These are phyloP conservation scores for Salvelinus sp. DNA, from an alignment of 2,113 vertebrate species.

Conservation along the genomic window DNA sequence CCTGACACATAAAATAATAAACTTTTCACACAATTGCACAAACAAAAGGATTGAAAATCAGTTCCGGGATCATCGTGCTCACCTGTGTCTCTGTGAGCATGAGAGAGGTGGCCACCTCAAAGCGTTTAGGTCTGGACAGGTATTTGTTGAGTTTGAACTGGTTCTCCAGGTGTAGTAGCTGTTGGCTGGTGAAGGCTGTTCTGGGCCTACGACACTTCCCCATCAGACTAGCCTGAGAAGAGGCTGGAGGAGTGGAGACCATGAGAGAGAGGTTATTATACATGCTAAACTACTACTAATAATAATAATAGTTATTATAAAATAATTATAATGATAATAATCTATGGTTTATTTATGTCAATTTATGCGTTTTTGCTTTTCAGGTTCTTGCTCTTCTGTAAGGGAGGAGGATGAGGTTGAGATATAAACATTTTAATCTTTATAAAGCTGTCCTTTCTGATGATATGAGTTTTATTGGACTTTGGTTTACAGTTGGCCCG, in stretches of 20 bases:
- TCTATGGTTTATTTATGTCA: too few relatives aligned
- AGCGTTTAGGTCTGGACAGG: conserved; percentile 81
- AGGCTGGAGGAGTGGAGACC: conserved; percentile 36
- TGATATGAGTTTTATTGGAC: conserved; percentile 53
- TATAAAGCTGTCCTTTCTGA: conserved; percentile 19
- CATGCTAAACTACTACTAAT: not conserved
- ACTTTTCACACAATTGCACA: not conserved
- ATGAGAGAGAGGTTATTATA: not conserved
- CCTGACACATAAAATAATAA: not conserved
- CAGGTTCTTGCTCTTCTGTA: too few relatives aligned
- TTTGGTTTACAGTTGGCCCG: conserved; percentile 46
- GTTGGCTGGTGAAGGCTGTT: conserved; percentile 83
- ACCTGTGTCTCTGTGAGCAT: conserved; percentile 83
- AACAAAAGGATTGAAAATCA: too few relatives aligned
- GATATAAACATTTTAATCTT: not conserved
- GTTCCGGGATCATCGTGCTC: conserved; percentile 14
- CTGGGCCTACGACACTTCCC: conserved; percentile 81
- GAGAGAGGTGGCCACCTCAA: conserved; percentile 81
- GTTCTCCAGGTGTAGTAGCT: conserved; percentile 81
- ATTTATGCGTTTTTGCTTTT: too few relatives aligned
- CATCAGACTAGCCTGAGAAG: conserved; percentile 67
- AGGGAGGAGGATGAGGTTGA: not conserved
- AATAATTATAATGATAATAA: not conserved
- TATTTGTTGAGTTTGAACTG: conserved; percentile 86
- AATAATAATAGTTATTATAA: not conserved